phyloP scores from a whole-genome alignment of 1,140 invertebrate genomes.

The Bombus superbus region DNA sequence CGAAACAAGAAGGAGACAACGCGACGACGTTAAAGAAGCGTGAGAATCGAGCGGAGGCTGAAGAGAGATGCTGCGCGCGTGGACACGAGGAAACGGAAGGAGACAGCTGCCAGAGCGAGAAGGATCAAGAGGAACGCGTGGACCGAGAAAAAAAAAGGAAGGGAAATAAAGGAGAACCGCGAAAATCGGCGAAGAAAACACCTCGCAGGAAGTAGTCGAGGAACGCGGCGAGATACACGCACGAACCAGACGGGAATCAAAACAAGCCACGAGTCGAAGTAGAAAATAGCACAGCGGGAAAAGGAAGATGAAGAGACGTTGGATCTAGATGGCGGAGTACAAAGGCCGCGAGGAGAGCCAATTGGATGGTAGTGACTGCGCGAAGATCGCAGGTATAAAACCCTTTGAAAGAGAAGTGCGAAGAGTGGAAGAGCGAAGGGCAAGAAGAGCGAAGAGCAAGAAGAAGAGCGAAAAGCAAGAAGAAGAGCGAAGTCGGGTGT shows the following conservation, averaged over 20 bases:
- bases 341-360: background rate
- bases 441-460: background rate
- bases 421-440: background rate
- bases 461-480: background rate
- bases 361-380: background rate
- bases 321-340: conserved; percentile 10
- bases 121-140: background rate
- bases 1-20: background rate
- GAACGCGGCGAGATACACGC: background rate
- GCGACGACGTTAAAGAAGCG: background rate
- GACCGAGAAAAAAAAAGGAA: background rate
- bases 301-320: background rate
- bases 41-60: conserved; percentile 1
- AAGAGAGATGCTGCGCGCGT: background rate
- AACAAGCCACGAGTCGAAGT: background rate
- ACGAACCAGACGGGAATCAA: background rate
- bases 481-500: background rate
- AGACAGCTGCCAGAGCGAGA: background rate
- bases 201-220: background rate
- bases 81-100: too few relatives aligned
- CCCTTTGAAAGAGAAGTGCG: background rate
- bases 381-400: background rate
- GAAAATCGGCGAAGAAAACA: background rate
- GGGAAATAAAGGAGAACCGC: background rate
- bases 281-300: background rate